A percentile compares a stretch with the other conserved stretches of the same genome.
Evolutionary conservation across 2,797 vertebrate genomes (phyloP).

Genomic region (Oryzias dopingdopingensis): DNA sequence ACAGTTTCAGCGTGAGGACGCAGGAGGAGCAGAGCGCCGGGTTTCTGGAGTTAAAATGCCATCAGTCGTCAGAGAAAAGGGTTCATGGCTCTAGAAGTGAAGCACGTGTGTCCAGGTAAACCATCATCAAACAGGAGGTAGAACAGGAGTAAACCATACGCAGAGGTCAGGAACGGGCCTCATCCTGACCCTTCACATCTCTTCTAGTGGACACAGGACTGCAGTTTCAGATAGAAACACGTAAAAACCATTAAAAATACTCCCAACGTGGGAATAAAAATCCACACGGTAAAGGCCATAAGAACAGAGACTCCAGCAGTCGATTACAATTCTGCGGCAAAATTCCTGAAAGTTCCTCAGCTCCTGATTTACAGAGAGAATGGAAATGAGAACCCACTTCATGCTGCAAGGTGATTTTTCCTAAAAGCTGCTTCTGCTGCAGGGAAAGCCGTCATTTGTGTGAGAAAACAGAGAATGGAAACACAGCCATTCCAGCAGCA

Average conservation of each 20-base stretch:
- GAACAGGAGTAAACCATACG: slow-evolving; percentile 51
- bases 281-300: slow-evolving; percentile 27
- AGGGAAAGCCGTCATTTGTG: slow-evolving; percentile 19
- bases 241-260: slow-evolving; percentile 41
- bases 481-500: slow-evolving; percentile 1
- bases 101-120: slow-evolving; percentile 43
- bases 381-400: slow-evolving; percentile 21
- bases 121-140: slow-evolving; percentile 55
- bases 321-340: slow-evolving; percentile 45
- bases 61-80: background rate
- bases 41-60: background rate
- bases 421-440: slow-evolving; percentile 16
- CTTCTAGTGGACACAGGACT: slow-evolving; percentile 21
- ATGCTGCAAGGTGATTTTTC: slow-evolving; percentile 13
- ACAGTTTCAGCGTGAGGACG: slow-evolving; percentile 39
- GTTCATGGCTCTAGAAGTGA: slow-evolving; percentile 15
- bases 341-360: slow-evolving; percentile 14
- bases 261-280: slow-evolving; percentile 30
- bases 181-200: slow-evolving; percentile 3
- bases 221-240: slow-evolving; percentile 38
- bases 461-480: background rate
- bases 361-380: slow-evolving; percentile 25
- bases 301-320: slow-evolving; percentile 32
- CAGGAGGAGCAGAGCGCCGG: slow-evolving; percentile 18
- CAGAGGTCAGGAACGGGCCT: slow-evolving; percentile 10